Base-by-base conservation (phyloP, 2,797 vertebrate genomes). In the Crenichthys baileyi region DNA sequence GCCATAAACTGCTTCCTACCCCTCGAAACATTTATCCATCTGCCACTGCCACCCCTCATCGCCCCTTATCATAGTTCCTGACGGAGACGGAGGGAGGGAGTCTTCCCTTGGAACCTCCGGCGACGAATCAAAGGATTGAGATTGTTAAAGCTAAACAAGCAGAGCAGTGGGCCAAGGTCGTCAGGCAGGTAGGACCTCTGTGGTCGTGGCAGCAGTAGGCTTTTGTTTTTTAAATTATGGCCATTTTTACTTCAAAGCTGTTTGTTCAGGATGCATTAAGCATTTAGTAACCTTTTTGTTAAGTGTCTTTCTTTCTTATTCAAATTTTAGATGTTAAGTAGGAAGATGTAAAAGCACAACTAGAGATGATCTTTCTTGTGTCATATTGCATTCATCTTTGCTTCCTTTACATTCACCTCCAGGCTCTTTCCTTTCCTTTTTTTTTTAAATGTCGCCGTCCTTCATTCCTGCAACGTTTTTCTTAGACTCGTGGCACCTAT, bases 131-230 rank as follows among this genome's bases (percentile, higher is more conserved):
- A 93, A 96, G 95, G 94, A 96, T 95, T 96, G 96, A 96, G 88
- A 96, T 95, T 95, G 94, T 94, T 95, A 95, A 95, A 91, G 93
- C 94, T 94, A 97, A 97, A 93, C 96, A 98, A 96, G 97, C 98
- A 96, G 92, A 97, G 92, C 96, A 97, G 89, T 99, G 98, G 98
- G 97, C 98, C 95, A 92, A 96, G 94, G 95, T 98, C 96, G 91
- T 98, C 97, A 96, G 97, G 96, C 97, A 99, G 98, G 97, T 99
- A 99, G 95, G 95, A 91, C 91, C 93, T 79, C 84, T 82, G 90
- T 78, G 90, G 90, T 89, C 86, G 73, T 81, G 78, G 82, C 78
- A 85, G 88, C 48, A 22, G 61, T 85, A 88, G 83, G 68, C 31
- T 79, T 79, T 72, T 41, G 48, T 61, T 78, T 56, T 12, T 51